A percentile compares a stretch with the other conserved stretches of the same genome.
Evolutionary conservation across 2,113 vertebrate genomes (phyloP).

Genomic region (Chionodraco myersi): DNA sequence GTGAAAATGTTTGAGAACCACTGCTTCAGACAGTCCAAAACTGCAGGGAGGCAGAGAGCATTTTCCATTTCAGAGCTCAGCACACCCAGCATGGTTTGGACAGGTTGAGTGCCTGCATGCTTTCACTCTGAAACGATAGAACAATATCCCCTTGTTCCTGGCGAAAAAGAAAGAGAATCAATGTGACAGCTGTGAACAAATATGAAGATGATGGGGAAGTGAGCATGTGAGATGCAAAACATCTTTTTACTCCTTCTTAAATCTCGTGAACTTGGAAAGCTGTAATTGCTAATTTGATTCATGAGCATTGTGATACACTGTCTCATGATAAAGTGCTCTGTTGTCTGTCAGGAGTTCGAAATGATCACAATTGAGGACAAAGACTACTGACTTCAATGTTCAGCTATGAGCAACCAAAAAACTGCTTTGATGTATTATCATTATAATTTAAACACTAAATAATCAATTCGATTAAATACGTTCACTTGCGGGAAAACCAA

Average conservation of each 20-base stretch:
- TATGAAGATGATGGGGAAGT: conserved; percentile 70
- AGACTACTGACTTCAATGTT: conserved; percentile 18
- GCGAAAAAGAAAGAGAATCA: conserved; percentile 64
- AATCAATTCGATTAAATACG: conserved; percentile 7
- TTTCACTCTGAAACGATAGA: conserved; percentile 72
- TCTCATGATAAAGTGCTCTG: conserved; percentile 52
- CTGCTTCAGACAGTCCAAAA: conserved; percentile 61
- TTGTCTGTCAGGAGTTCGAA: conserved; percentile 58
- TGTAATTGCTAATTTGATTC: conserved; percentile 73
- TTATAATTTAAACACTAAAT: conserved; percentile 10
- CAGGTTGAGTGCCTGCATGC: conserved; percentile 76
- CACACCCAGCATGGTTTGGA: conserved; percentile 65
- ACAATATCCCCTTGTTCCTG: conserved; percentile 75
- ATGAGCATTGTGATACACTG: conserved; percentile 50
- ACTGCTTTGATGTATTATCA: conserved; percentile 29
- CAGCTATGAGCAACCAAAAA: conserved; percentile 19
- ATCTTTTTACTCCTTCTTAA: conserved; percentile 22
- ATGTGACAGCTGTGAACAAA: conserved; percentile 76
- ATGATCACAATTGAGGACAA: conserved; percentile 31
- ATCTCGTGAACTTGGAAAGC: conserved; percentile 69
- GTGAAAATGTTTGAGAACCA: conserved; percentile 62
- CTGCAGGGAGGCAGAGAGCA: conserved; percentile 66
- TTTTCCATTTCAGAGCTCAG: conserved; percentile 73
- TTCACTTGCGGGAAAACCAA: not conserved
- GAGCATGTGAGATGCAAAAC: conserved; percentile 69